Percentiles rank a stretch among this genome's conserved stretches.
Conservation (phyloP, 2,797 vertebrate genomes). For the Hippocampus kuda region DNA sequence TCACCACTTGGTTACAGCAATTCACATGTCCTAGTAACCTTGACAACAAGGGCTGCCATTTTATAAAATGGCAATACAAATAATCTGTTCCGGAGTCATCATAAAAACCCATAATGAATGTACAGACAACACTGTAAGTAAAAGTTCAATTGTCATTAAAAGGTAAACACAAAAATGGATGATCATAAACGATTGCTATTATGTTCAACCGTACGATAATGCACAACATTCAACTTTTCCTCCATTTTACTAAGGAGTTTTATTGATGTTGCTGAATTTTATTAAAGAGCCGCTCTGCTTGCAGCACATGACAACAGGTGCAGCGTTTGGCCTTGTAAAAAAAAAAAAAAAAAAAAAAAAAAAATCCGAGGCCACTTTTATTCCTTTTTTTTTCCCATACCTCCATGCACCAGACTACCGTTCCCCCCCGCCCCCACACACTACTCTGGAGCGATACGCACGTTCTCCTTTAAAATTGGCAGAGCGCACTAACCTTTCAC, state of each 20-base stretch:
- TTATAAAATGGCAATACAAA: background rate
- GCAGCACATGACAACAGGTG: slow-evolving; percentile 1
- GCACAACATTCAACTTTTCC: background rate
- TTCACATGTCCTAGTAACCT: slow-evolving; percentile 38
- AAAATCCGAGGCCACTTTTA: background rate
- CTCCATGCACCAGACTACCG: background rate
- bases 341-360: background rate
- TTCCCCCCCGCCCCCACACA: no score
- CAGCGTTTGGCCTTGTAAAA: background rate
- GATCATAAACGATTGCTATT: background rate
- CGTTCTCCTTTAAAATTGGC: slow-evolving; percentile 48
- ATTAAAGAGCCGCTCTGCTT: background rate
- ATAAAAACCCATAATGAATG: background rate
- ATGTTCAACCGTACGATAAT: background rate
- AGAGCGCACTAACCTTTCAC: slow-evolving; percentile 49
- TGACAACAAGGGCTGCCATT: slow-evolving; percentile 27
- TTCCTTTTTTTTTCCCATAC: background rate
- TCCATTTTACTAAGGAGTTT: background rate
- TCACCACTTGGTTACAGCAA: slow-evolving; percentile 31
- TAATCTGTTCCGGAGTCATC: background rate
- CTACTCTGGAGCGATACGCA: slow-evolving; percentile 39
- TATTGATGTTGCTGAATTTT: background rate
- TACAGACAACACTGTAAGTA: background rate
- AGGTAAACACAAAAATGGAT: background rate
- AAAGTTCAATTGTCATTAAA: background rate